Evolutionary conservation across 1,140 invertebrate genomes (phyloP), one percentile per base, ranked within the genome.

Genomic region (Andricus grossulariae): DNA sequence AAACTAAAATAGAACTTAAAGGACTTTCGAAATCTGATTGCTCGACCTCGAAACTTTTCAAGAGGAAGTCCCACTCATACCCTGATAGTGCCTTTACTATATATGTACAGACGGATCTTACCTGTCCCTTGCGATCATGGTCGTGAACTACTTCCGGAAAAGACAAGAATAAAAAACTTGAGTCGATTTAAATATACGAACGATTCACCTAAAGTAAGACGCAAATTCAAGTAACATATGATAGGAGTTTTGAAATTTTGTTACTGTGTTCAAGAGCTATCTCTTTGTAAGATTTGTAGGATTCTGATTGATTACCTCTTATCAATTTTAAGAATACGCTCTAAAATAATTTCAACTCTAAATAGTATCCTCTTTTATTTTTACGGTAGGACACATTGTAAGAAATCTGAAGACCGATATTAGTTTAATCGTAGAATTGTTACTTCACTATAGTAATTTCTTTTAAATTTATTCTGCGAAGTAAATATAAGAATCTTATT

Each of bases 101-200:
- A 66, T 45, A 45, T 45, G 10, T 66, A 8, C 16, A 66, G 15
- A 16, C 39, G 13, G 25, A 66, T 66, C 57, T 66, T 66, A 66
- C 57, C 10, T 7, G 57, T 66, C 57, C 57, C 57, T 16, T 66
- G 57, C 6, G 57, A 66, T 66, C 12, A 32, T 66, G 16, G 57
- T 66, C 25, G 57, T 25, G 25, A 66, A 32, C 21, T 16, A 39
- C 25, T 66, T 66, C 16, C 25, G 16, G 25, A 25, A 12, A 66
- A 66, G 39, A 66, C 21, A 66, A 66, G 57, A 66, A 66, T 66
- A 21, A 12, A 66, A 66, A 66, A 66, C 57, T 66, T 66, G 51
- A 25, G 21, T 66, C 57, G 57, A 66, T 66, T 66, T 66, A 45
- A 8, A 66, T 66, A 66, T 32, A 6, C 32, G 15, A 39, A 39